Evolutionary conservation across 2,797 vertebrate genomes (phyloP), one percentile per base, ranked within the genome.

Genomic region (Margarornis squamiger): DNA sequence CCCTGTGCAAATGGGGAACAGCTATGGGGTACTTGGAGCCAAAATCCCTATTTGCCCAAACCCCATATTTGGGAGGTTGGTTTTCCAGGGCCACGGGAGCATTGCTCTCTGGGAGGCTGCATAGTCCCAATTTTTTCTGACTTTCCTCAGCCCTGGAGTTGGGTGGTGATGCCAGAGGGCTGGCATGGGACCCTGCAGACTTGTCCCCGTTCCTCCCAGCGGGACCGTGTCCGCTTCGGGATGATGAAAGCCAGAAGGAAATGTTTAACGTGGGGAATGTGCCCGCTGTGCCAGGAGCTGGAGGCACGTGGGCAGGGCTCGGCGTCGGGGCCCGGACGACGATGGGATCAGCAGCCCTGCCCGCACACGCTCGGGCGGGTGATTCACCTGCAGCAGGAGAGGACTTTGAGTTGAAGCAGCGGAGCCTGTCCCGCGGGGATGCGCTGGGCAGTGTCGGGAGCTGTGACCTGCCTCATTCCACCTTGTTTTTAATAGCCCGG

Each of bases 301-400:
- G 52, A 27, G 84, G 88, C 73, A 4, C 1, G 7, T 6, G 17
- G 85, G 81, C 61, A 92, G 61, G 73, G 72, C 86, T 30, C 0
- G 29, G 73, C 32, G 8, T 7, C 21, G 13, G 54, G 32, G 57
- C 92, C 43, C 1, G 52, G 19, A 29, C 49, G 87, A 59, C 5
- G 10, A 73, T 48, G 57, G 45, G 52, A 46, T 59, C 9, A 1
- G 21, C 18, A 1, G 68, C 88, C 6, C 36, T 95, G 94, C 96
- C 90, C n/a, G 94, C 95, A 61, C 95, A 81, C 65, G 95, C 93
- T 86, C 12, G 30, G 52, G 30, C 52, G 1, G 52, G 55, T 97
- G 97, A 97, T 73, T 98, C 96, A 97, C 88, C 43, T 9, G 74
- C 61, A 81, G 55, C 70, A 29, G 90, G 78, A 92, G 91, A 49